Percentiles rank a stretch among this genome's conserved stretches.
Conservation (phyloP, 2,888 invertebrate species). For the Drosophila kuntzei region DNA sequence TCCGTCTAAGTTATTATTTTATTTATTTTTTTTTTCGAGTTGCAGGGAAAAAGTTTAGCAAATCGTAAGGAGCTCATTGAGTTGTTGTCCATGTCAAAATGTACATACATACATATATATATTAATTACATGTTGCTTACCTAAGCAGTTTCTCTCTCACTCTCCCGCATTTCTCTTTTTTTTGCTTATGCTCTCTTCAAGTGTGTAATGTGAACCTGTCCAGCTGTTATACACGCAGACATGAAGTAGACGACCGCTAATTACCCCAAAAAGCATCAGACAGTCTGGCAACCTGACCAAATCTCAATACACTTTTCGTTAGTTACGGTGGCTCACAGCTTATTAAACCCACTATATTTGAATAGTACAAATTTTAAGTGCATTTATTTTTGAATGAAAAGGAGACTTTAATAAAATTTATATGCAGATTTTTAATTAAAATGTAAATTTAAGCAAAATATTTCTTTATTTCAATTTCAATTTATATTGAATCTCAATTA, state of each 20-base stretch:
- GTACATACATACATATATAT: neutral
- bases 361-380: no score
- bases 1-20: constrained; percentile 50
- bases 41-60: neutral
- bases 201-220: constrained; percentile 58
- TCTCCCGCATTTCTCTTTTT: neutral
- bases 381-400: no score
- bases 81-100: constrained; percentile 39
- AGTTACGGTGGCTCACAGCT: no score
- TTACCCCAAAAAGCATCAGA: constrained; percentile 28
- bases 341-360: no score
- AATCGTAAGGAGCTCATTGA: constrained; percentile 15
- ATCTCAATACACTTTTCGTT: neutral
- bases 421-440: no score
- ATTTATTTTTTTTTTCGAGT: constrained; percentile 13
- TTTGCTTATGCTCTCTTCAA: constrained; percentile 13
- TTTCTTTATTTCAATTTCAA: no score
- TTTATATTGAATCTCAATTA: no score
- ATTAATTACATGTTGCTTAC: constrained; percentile 65
- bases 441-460: no score
- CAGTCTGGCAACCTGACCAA: constrained; percentile 9
- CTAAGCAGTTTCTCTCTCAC: constrained; percentile 35
- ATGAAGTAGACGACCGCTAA: constrained; percentile 44
- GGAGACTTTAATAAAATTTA: no score
- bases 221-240: constrained; percentile 48